A percentile compares a stretch with the other conserved stretches of the same genome.
phyloP scores from a whole-genome alignment of 2,888 invertebrate species.

The Phalangium opilio region DNA sequence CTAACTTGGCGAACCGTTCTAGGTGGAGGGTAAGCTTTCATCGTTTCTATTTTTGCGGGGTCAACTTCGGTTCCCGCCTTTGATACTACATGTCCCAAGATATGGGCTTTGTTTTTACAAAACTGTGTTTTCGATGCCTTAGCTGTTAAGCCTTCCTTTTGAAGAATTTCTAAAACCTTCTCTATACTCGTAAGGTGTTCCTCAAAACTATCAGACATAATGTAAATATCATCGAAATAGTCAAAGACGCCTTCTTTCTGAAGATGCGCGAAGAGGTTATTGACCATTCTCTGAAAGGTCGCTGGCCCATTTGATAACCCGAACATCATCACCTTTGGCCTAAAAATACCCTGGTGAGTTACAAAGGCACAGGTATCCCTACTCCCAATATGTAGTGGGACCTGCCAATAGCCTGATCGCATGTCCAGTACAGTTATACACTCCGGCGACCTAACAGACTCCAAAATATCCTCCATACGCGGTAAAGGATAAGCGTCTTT shows the following conservation, averaged over 20 bases:
- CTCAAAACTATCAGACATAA: slow-evolving; percentile 17
- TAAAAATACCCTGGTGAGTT: slow-evolving; percentile 17
- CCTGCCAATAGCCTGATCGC: too few species aligned
- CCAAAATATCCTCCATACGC: too few species aligned
- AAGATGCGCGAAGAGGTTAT: slow-evolving; percentile 15
- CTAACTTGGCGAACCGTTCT: slow-evolving; percentile 9
- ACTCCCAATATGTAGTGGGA: too few species aligned
- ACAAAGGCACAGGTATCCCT: too few species aligned
- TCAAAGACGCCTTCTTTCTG: slow-evolving; percentile 16
- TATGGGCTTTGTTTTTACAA: slow-evolving; percentile 6
- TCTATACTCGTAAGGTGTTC: slow-evolving; percentile 12
- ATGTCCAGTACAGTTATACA: too few species aligned
- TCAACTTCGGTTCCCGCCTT: slow-evolving; percentile 3
- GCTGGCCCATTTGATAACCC: slow-evolving; percentile 21
- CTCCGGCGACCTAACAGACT: too few species aligned
- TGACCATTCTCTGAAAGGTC: slow-evolving; percentile 23
- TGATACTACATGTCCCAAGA: slow-evolving; percentile 10
- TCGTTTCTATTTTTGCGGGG: slow-evolving; percentile 1
- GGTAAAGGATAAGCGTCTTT: too few species aligned
- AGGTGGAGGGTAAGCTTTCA: slow-evolving; percentile 8
- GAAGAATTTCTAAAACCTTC: slow-evolving; percentile 14
- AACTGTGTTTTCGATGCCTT: slow-evolving; percentile 19
- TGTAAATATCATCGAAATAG: slow-evolving; percentile 21
- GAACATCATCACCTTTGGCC: slow-evolving; percentile 23
- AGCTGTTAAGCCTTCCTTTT: slow-evolving; percentile 16